phyloP scores from a whole-genome alignment of 2,797 vertebrate genomes.

The Eurystomus glaucurus region DNA sequence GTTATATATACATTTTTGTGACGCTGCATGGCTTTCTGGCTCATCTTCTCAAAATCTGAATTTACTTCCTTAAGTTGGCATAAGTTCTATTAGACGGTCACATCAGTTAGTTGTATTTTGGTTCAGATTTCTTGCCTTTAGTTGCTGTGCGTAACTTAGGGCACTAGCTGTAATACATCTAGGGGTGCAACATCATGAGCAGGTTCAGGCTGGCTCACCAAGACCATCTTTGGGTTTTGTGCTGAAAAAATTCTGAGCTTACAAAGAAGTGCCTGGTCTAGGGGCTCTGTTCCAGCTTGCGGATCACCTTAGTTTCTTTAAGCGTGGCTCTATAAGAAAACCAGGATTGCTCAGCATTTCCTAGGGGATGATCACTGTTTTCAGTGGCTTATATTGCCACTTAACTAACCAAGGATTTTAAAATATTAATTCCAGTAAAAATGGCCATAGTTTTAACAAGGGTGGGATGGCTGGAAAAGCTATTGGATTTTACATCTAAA shows the following conservation, averaged over 20 bases:
- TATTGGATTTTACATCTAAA: not conserved
- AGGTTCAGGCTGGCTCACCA: not conserved
- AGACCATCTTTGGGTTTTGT: not conserved
- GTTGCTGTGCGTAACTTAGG: not conserved
- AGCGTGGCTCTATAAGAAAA: not conserved
- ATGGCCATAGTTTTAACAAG: not conserved
- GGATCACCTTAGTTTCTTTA: not conserved
- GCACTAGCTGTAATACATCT: not conserved
- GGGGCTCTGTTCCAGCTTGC: not conserved
- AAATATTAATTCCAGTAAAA: not conserved
- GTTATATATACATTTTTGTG: not conserved
- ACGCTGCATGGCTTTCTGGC: not conserved
- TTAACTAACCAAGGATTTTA: not conserved
- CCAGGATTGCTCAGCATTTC: not conserved
- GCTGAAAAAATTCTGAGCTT: not conserved
- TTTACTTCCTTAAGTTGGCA: not conserved
- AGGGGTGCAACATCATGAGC: not conserved
- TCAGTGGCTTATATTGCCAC: not conserved
- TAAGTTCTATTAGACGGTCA: not conserved
- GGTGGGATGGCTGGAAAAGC: not conserved
- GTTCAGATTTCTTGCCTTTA: not conserved
- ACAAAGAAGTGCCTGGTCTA: not conserved
- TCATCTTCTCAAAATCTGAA: not conserved
- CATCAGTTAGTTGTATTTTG: not conserved
- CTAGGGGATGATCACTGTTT: not conserved